Conservation (phyloP, 2,888 invertebrate species). For the Cecidostiba fungosa region DNA sequence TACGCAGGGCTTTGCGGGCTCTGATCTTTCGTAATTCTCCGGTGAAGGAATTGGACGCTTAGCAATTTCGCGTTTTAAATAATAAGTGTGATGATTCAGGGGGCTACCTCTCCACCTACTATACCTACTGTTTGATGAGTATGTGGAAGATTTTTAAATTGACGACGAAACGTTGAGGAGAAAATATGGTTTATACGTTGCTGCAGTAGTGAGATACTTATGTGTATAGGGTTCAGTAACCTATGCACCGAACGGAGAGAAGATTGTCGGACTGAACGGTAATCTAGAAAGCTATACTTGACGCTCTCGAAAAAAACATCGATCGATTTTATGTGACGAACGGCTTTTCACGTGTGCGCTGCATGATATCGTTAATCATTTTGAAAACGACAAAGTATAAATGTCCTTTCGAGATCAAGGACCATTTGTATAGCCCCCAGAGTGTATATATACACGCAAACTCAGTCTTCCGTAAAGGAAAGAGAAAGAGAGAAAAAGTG, state of each 20-base stretch:
- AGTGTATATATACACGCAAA: neutral
- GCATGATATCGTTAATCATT: neutral
- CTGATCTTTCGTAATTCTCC: neutral
- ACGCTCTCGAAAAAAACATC: neutral
- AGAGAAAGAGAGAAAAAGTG: neutral
- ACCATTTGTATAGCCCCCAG: too few species aligned
- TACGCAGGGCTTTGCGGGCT: too few species aligned
- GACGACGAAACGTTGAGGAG: neutral
- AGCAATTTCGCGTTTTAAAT: too few species aligned
- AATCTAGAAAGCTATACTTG: slow-evolving; percentile 37
- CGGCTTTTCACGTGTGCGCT: neutral
- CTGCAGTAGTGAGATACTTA: neutral
- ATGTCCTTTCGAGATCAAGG: neutral
- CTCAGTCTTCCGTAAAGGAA: neutral
- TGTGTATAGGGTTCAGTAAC: slow-evolving; percentile 6
- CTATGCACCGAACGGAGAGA: slow-evolving; percentile 25
- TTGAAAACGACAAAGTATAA: neutral
- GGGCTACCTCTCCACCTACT: too few species aligned
- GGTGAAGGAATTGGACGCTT: neutral
- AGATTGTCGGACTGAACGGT: neutral
- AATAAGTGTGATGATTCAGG: too few species aligned
- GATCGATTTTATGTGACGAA: neutral
- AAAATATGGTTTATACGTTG: neutral
- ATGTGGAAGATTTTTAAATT: too few species aligned
- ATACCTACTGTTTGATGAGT: too few species aligned